These are phyloP conservation scores for Mermis nigrescens DNA, from an alignment of 2,888 invertebrate genomes.

Conservation along the genomic window DNA sequence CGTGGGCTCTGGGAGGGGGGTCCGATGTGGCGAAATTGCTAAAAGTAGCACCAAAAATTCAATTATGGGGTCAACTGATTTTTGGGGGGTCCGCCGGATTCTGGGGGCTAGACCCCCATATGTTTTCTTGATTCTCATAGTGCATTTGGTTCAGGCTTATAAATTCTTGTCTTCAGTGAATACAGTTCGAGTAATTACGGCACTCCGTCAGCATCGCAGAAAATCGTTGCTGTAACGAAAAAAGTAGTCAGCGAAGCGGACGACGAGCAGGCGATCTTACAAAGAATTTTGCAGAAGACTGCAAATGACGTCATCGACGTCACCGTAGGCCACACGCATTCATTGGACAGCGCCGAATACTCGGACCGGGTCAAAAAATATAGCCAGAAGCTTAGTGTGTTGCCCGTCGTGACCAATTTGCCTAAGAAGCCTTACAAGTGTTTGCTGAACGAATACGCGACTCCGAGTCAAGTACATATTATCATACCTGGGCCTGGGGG, in stretches of 20 bases:
- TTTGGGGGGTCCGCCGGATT: too few species aligned
- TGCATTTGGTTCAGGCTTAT: too few species aligned
- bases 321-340: background rate
- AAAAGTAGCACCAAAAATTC: too few species aligned
- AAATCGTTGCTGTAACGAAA: background rate
- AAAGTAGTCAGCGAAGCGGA: background rate
- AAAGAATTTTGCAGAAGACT: background rate
- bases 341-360: background rate
- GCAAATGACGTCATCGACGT: conserved; percentile 3
- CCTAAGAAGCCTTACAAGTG: background rate
- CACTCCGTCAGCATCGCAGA: background rate
- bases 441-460: background rate
- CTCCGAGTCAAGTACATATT: background rate
- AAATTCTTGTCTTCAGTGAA: too few species aligned
- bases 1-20: too few species aligned
- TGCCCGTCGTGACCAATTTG: background rate
- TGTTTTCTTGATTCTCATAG: too few species aligned
- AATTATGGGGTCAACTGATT: too few species aligned
- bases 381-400: background rate
- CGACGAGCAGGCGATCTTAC: conserved; percentile 2
- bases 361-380: background rate
- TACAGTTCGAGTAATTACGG: too few species aligned
- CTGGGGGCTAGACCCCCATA: too few species aligned
- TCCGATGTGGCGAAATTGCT: too few species aligned
- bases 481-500: too few species aligned